Conservation (phyloP, 92 coral and sea anemone genomes). For the Chrysogorgia sp. region DNA sequence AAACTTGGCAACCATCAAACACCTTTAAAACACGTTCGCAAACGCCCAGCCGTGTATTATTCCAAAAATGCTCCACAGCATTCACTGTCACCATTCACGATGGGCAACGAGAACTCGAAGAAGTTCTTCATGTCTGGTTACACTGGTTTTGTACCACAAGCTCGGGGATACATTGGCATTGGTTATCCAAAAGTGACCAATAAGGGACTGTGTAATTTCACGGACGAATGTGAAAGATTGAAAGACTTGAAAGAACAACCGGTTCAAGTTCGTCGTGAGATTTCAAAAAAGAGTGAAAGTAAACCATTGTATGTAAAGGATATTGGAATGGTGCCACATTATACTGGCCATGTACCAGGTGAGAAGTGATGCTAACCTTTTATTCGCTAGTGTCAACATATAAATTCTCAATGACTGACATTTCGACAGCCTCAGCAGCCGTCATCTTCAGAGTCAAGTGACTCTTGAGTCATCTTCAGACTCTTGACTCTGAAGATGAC, state of each 20-base stretch:
- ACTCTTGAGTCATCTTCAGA: no score
- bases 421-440: no score
- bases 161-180: constrained; percentile 84
- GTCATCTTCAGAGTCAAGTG: no score
- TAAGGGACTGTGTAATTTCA: constrained; percentile 85
- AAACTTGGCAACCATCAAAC: constrained; percentile 71
- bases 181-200: constrained; percentile 88
- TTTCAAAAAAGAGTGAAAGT: constrained; percentile 67
- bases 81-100: constrained; percentile 83
- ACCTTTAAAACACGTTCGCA: constrained; percentile 70
- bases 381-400: no score
- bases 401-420: no score
- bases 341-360: constrained; percentile 99
- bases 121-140: constrained; percentile 95
- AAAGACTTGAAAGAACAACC: constrained; percentile 71
- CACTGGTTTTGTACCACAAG: constrained; percentile 96
- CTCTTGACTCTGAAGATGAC: no score
- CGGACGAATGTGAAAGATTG: constrained; percentile 76
- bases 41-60: constrained; percentile 74
- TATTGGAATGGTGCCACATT: constrained; percentile 91
- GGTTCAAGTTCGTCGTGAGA: constrained; percentile 77
- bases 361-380: no score
- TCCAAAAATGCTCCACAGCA: constrained; percentile 78
- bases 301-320: constrained; percentile 77
- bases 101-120: constrained; percentile 84